Conservation (phyloP, 2,797 vertebrate species). For the Erethizon dorsatum region DNA sequence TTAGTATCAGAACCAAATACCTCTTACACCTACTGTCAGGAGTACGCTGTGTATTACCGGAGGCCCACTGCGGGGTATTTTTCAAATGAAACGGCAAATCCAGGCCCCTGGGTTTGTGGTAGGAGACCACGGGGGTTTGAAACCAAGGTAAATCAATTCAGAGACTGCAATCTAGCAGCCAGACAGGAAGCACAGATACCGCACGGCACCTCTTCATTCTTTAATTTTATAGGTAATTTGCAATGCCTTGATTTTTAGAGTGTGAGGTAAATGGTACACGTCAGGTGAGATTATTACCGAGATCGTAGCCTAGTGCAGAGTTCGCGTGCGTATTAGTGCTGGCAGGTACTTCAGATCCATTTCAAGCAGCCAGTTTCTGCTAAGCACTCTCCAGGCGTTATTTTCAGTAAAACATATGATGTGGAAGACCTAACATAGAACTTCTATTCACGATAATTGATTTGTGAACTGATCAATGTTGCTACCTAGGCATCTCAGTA, state of each 20-base stretch:
- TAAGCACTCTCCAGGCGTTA: slow-evolving; percentile 62
- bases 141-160: neutral
- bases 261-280: neutral
- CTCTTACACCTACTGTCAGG: neutral
- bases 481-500: neutral
- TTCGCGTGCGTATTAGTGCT: neutral
- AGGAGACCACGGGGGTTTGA: neutral
- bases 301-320: neutral
- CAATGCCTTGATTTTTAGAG: slow-evolving; percentile 8
- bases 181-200: slow-evolving; percentile 10
- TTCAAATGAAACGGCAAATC: neutral
- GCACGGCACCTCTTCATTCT: neutral
- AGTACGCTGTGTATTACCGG: neutral
- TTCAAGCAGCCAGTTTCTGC: slow-evolving; percentile 57
- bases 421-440: slow-evolving; percentile 38
- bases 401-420: slow-evolving; percentile 71
- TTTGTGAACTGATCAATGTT: slow-evolving; percentile 69
- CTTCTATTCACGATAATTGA: slow-evolving; percentile 69
- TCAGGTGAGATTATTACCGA: slow-evolving; percentile 27
- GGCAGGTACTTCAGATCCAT: slow-evolving; percentile 26
- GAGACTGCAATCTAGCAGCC: neutral
- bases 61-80: neutral
- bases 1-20: neutral
- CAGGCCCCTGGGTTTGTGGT: neutral
- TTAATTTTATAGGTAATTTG: slow-evolving; percentile 66